These are phyloP conservation scores for Phrynocephalus forsythii DNA, from an alignment of 2,797 vertebrate species.

Conservation along the genomic window DNA sequence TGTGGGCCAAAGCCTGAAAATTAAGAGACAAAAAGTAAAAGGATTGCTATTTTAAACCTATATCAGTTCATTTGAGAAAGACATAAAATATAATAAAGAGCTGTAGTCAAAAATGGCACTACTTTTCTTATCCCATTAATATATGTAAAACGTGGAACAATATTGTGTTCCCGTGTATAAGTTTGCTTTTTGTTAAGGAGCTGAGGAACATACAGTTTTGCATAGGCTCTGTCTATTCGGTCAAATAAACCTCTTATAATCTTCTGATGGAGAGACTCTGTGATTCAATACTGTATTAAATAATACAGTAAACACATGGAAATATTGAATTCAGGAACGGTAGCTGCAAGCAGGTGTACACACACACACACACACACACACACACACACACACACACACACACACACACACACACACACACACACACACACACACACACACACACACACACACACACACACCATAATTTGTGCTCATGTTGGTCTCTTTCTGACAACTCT, in stretches of 20 bases:
- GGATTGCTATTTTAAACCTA: slow-evolving; percentile 8
- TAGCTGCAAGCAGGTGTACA: background rate
- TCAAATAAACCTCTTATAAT: background rate
- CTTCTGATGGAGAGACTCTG: background rate
- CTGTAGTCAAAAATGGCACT: background rate
- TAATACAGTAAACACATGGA: background rate
- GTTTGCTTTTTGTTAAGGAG: background rate
- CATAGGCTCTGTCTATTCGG: background rate
- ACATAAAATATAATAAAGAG: background rate
- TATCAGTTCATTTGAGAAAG: background rate
- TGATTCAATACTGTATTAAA: background rate
- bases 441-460: too few relatives aligned
- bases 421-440: too few relatives aligned
- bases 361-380: too few relatives aligned
- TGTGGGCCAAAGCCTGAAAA: background rate
- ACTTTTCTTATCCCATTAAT: background rate
- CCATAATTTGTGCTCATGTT: too few relatives aligned
- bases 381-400: too few relatives aligned
- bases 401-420: too few relatives aligned
- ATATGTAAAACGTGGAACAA: background rate
- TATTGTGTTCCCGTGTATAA: too few relatives aligned
- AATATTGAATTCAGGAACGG: background rate
- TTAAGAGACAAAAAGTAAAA: background rate
- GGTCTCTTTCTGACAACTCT: too few relatives aligned
- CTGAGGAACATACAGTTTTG: background rate